Percentiles rank a stretch among this genome's conserved stretches.
Conservation (phyloP, 2,888 invertebrate species). For the Conistra vaccinii region DNA sequence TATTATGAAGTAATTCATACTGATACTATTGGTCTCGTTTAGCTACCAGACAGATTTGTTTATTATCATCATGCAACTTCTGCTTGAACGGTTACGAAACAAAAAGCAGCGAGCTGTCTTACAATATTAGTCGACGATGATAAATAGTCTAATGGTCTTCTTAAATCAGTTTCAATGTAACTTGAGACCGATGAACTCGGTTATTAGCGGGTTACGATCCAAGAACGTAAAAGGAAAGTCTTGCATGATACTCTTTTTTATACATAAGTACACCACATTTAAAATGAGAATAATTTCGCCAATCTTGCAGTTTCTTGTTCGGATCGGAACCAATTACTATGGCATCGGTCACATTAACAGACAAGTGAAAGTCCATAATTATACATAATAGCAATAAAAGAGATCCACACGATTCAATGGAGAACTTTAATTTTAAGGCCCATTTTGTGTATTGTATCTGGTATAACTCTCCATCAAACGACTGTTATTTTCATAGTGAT, state of each 20-base stretch:
- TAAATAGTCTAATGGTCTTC: constrained; percentile 58
- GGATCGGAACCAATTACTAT: constrained; percentile 80
- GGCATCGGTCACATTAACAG: constrained; percentile 78
- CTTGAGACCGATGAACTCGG: constrained; percentile 79
- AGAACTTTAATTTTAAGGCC: constrained; percentile 57
- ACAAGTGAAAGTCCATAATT: constrained; percentile 86
- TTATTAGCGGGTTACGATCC: constrained; percentile 82
- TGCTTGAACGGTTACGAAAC: constrained; percentile 47
- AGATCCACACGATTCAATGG: constrained; percentile 48
- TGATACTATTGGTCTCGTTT: constrained; percentile 37
- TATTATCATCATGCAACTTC: constrained; percentile 45
- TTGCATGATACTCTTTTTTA: constrained; percentile 81
- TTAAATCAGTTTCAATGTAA: constrained; percentile 72
- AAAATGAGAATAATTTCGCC: constrained; percentile 82
- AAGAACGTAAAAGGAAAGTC: constrained; percentile 82
- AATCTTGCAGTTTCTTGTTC: constrained; percentile 76
- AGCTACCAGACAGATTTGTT: constrained; percentile 40
- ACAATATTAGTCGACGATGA: constrained; percentile 51
- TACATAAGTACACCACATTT: too few relatives aligned
- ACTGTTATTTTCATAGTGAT: constrained; percentile 59
- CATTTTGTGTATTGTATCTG: constrained; percentile 31
- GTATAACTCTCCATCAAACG: constrained; percentile 52
- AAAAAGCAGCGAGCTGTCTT: constrained; percentile 38
- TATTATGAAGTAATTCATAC: constrained; percentile 2
- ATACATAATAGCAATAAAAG: constrained; percentile 68